phyloP scores from a whole-genome alignment of 2,113 vertebrate species.

The Argyrosomus japonicus region DNA sequence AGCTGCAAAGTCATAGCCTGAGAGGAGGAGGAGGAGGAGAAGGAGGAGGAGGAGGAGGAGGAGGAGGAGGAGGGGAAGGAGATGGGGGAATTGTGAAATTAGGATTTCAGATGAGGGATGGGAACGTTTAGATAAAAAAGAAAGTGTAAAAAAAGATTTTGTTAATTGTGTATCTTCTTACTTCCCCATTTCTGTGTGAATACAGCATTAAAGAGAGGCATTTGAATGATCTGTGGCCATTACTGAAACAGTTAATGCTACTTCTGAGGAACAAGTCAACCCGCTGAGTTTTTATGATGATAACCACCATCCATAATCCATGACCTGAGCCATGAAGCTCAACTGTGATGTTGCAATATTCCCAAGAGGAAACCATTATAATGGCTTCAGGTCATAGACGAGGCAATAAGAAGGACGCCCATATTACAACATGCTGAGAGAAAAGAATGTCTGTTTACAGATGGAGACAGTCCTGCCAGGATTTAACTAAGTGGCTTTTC shows the following conservation, averaged over 20 bases:
- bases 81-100: not conserved
- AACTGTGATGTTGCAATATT: slow-evolving; percentile 36
- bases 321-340: not conserved
- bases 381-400: slow-evolving; percentile 40
- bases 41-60: not conserved
- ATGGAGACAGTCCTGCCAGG: slow-evolving; percentile 28
- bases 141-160: not conserved
- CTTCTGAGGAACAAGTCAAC: no score
- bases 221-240: not conserved
- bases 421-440: slow-evolving; percentile 67
- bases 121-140: not conserved
- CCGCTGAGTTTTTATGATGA: not conserved
- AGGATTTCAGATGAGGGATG: not conserved
- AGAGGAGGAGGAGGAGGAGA: not conserved
- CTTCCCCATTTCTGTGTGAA: slow-evolving; percentile 2
- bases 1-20: slow-evolving; percentile 97
- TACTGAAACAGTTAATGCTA: not conserved
- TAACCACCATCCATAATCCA: not conserved
- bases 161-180: not conserved
- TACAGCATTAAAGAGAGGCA: not conserved
- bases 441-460: slow-evolving; percentile 57
- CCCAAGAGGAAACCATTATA: slow-evolving; percentile 4
- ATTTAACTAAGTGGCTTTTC: slow-evolving; percentile 27
- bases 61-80: not conserved
- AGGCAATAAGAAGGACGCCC: slow-evolving; percentile 30